Evolutionary conservation across 1,140 invertebrate species (phyloP).

Genomic region (Stratiolaelaps scimitus): DNA sequence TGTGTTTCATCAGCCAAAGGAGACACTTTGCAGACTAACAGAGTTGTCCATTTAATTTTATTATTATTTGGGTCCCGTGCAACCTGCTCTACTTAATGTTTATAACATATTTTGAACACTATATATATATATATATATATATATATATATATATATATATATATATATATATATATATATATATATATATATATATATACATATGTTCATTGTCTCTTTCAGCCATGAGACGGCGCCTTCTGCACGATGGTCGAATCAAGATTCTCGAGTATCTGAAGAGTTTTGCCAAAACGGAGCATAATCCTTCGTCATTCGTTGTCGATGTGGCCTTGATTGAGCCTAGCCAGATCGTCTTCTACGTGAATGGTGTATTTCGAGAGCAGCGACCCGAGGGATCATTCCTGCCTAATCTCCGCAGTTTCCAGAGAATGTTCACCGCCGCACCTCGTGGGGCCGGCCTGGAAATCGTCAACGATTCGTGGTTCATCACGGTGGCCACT

Average conservation of each 20-base stretch:
- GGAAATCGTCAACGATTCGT: constrained; percentile 69
- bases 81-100: no score
- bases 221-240: constrained; percentile 50
- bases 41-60: no score
- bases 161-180: no score
- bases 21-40: no score
- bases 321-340: constrained; percentile 46
- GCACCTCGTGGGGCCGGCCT: constrained; percentile 57
- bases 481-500: constrained; percentile 60
- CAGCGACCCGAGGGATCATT: constrained; percentile 41
- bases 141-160: no score
- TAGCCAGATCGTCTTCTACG: constrained; percentile 50
- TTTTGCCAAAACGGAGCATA: constrained; percentile 65
- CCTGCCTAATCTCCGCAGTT: constrained; percentile 49
- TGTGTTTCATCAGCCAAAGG: no score
- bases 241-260: constrained; percentile 57
- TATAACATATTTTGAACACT: no score
- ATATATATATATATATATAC: no score
- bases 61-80: no score
- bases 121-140: no score
- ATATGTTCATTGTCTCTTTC: constrained; percentile 38
- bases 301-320: constrained; percentile 64
- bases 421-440: constrained; percentile 64
- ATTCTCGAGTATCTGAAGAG: constrained; percentile 61
- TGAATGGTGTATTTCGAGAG: constrained; percentile 64